Evolutionary conservation across 1,140 invertebrate genomes (phyloP).

Genomic region (Holcopasites calliopsidis): DNA sequence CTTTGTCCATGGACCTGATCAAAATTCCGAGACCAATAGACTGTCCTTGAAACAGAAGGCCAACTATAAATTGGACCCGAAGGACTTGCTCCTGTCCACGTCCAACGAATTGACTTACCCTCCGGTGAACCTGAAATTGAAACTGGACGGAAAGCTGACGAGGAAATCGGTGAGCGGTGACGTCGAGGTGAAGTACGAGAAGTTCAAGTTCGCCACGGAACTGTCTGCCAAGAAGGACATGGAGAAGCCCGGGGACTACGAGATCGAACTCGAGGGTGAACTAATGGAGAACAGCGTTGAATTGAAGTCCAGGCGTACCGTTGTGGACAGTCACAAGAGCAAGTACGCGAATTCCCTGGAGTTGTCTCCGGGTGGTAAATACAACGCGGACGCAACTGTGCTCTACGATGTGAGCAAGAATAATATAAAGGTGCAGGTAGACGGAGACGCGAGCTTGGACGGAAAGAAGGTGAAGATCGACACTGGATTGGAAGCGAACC

Average conservation of each 20-base stretch:
- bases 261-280: constrained; percentile 80
- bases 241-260: constrained; percentile 81
- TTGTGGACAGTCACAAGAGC: constrained; percentile 80
- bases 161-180: constrained; percentile 80
- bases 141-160: constrained; percentile 79
- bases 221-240: constrained; percentile 80
- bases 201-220: constrained; percentile 81
- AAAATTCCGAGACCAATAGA: constrained; percentile 80
- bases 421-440: constrained; percentile 81
- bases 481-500: constrained; percentile 77
- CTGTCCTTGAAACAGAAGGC: constrained; percentile 78
- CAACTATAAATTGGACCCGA: constrained; percentile 69
- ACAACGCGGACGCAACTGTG: constrained; percentile 82
- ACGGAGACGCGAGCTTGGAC: constrained; percentile 77
- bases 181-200: constrained; percentile 78
- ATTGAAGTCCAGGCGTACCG: constrained; percentile 80
- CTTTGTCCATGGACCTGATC: constrained; percentile 83
- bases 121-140: constrained; percentile 75
- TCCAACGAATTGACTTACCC: constrained; percentile 81
- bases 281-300: constrained; percentile 82
- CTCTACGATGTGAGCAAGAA: constrained; percentile 78
- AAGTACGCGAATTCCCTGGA: constrained; percentile 83
- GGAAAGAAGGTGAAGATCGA: constrained; percentile 82
- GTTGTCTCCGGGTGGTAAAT: constrained; percentile 83
- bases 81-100: constrained; percentile 70